Evolutionary conservation across 1,140 invertebrate genomes (phyloP).

Genomic region (Megalonaias nervosa): DNA sequence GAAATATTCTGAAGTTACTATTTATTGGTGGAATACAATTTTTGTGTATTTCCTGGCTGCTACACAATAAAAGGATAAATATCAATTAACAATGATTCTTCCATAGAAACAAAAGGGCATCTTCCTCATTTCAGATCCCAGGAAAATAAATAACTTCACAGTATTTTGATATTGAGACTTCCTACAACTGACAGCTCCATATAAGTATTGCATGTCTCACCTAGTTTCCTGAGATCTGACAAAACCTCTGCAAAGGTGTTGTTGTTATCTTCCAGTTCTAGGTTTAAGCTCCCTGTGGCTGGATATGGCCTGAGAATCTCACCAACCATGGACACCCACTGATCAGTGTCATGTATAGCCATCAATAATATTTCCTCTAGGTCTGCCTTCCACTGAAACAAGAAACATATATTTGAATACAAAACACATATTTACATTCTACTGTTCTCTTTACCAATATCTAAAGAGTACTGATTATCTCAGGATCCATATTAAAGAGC

Average conservation of each 20-base stretch:
- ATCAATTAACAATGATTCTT: too few relatives aligned
- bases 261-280: constrained; percentile 87
- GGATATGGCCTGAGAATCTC: constrained; percentile 96
- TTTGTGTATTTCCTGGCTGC: too few relatives aligned
- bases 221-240: constrained; percentile 86
- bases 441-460: neutral
- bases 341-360: constrained; percentile 89
- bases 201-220: constrained; percentile 61
- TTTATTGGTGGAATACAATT: too few relatives aligned
- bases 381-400: constrained; percentile 88
- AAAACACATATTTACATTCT: neutral
- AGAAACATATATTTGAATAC: constrained; percentile 61
- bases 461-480: neutral
- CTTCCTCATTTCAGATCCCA: too few relatives aligned
- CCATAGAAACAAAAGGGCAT: too few relatives aligned
- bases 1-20: too few relatives aligned
- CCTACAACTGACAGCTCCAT: too few relatives aligned
- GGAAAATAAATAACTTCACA: too few relatives aligned
- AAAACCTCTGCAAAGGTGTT: constrained; percentile 93
- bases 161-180: too few relatives aligned
- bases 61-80: too few relatives aligned
- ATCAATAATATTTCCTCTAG: constrained; percentile 95
- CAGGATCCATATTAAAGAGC: neutral
- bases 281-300: constrained; percentile 86
- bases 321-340: constrained; percentile 97